Evolutionary conservation across 1,140 invertebrate genomes (phyloP).

Genomic region (Gryon sp.): DNA sequence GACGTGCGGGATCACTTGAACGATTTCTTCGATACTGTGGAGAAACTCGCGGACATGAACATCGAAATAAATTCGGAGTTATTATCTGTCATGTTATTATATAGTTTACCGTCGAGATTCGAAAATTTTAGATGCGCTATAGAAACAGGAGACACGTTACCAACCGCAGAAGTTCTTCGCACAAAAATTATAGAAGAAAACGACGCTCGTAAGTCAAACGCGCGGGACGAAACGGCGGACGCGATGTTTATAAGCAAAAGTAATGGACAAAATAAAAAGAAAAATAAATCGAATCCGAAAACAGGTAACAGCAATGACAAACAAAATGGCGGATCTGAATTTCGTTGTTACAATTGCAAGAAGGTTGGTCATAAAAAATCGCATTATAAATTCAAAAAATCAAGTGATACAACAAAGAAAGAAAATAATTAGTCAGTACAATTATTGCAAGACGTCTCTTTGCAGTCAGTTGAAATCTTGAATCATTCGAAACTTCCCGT

Average conservation of each 20-base stretch:
- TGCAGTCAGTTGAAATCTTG: neutral
- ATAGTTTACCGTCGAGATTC: conserved; percentile 60
- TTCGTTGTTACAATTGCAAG: neutral
- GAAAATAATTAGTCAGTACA: neutral
- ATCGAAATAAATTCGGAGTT: conserved; percentile 40
- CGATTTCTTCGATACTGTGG: conserved; percentile 19
- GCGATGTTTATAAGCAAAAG: neutral
- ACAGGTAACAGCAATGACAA: neutral
- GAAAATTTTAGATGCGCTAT: conserved; percentile 64
- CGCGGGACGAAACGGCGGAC: neutral
- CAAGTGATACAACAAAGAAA: neutral
- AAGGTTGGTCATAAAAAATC: neutral
- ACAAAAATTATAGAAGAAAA: conserved; percentile 40
- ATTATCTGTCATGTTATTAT: conserved; percentile 54
- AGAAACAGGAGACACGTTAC: conserved; percentile 55
- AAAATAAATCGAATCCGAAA: neutral
- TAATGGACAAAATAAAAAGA: neutral
- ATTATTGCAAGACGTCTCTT: neutral
- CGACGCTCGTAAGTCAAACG: conserved; percentile 11
- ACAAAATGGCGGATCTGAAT: neutral
- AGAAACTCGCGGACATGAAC: conserved; percentile 38
- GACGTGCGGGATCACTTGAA: conserved; percentile 35
- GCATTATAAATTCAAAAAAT: neutral
- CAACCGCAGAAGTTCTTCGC: conserved; percentile 16
- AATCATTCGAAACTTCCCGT: neutral